phyloP scores from a whole-genome alignment of 2,888 invertebrate species.

The Euproctis similis region DNA sequence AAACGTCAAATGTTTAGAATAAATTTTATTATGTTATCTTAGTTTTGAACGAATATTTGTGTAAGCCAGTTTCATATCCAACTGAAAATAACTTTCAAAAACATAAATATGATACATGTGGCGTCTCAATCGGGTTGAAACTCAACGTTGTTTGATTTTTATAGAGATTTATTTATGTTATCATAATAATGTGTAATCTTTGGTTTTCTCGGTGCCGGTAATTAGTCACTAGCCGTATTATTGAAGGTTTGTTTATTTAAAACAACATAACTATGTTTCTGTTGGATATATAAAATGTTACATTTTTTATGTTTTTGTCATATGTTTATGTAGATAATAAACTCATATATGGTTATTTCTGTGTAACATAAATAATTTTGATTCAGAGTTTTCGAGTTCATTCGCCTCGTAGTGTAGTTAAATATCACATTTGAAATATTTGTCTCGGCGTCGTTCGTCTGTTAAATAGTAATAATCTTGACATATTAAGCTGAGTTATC shows the following conservation, averaged over 20 bases:
- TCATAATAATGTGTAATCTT: conserved; percentile 32
- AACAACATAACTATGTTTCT: conserved; percentile 16
- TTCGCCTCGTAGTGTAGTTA: no score
- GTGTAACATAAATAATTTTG: conserved; percentile 8
- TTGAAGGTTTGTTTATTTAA: conserved; percentile 35
- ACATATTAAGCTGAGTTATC: no score
- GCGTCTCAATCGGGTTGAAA: conserved; percentile 47
- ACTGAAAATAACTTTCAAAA: conserved; percentile 62
- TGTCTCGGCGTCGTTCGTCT: no score
- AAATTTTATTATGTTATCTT: conserved; percentile 60
- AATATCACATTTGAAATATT: no score
- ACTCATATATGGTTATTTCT: conserved; percentile 16
- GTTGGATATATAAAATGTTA: conserved; percentile 16
- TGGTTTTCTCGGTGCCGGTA: conserved; percentile 33
- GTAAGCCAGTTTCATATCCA: conserved; percentile 43
- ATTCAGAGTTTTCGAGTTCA: no score
- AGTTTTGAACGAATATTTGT: conserved; percentile 54
- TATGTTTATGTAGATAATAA: conserved; percentile 22
- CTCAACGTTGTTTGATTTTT: conserved; percentile 40
- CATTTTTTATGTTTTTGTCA: conserved; percentile 20
- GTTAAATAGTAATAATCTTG: no score
- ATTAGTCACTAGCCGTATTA: conserved; percentile 36
- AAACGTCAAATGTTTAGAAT: conserved; percentile 34
- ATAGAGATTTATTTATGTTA: conserved; percentile 46
- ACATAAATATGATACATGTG: conserved; percentile 68